Conservation (phyloP, 2,113 vertebrate species). For the Podarcis muralis region DNA sequence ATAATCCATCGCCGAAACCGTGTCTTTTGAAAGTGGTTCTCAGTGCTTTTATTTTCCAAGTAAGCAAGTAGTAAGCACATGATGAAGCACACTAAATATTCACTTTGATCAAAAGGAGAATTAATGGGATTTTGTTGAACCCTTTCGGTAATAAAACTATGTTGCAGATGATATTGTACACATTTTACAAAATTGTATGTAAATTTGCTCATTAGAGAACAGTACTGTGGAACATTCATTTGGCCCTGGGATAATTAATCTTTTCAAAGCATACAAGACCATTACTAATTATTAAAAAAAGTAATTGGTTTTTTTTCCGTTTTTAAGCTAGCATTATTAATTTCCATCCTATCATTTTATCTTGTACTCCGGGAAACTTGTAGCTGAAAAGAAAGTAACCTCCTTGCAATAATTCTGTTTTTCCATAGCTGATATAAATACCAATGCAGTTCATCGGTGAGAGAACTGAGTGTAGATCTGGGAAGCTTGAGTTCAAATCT, state of each 20-base stretch:
- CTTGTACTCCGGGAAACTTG: not conserved
- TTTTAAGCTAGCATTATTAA: conserved; percentile 40
- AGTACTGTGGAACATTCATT: conserved; percentile 62
- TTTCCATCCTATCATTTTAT: conserved; percentile 3
- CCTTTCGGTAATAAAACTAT: conserved; percentile 57
- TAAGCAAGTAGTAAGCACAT: not conserved
- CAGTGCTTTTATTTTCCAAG: not conserved
- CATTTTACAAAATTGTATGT: conserved; percentile 71
- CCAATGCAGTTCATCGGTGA: not conserved
- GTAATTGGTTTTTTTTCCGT: conserved; percentile 50
- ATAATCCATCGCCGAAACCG: conserved; percentile 40
- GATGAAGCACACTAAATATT: conserved; percentile 54
- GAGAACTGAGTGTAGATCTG: not conserved
- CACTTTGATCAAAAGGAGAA: conserved; percentile 58
- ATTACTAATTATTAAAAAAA: conserved; percentile 69
- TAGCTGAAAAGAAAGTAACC: not conserved
- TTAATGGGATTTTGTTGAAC: conserved; percentile 57
- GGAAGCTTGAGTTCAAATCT: not conserved
- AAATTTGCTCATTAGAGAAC: conserved; percentile 74
- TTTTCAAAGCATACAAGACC: conserved; percentile 51
- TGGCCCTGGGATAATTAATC: conserved; percentile 66
- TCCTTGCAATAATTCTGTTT: not conserved
- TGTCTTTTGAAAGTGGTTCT: not conserved
- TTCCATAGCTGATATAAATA: not conserved
- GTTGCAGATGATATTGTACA: conserved; percentile 52